A percentile compares a stretch with the other conserved stretches of the same genome.
phyloP scores from a whole-genome alignment of 2,888 invertebrate species.

The Cybosia mesomella region DNA sequence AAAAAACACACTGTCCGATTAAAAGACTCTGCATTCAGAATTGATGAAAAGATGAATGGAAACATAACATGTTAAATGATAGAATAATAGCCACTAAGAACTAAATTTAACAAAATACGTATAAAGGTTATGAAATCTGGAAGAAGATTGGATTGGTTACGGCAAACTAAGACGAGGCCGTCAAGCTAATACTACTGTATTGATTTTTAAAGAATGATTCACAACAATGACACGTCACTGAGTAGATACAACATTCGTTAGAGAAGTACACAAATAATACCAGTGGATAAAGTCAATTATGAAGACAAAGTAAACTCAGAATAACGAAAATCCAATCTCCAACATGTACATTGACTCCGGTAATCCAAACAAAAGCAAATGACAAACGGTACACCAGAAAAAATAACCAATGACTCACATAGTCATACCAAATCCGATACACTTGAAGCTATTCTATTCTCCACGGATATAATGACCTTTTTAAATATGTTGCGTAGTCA shows the following conservation, averaged over 20 bases:
- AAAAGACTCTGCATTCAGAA: slow-evolving; percentile 13
- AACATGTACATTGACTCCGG: slow-evolving; percentile 40
- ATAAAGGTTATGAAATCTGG: neutral
- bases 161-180: too few relatives aligned
- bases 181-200: too few relatives aligned
- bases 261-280: neutral
- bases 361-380: slow-evolving; percentile 54
- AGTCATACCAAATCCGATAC: slow-evolving; percentile 53
- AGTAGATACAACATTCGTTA: neutral
- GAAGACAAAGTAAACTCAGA: slow-evolving; percentile 3
- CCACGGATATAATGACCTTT: slow-evolving; percentile 44
- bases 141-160: neutral
- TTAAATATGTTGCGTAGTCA: slow-evolving; percentile 60
- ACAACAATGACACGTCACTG: neutral
- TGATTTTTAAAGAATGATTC: neutral
- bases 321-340: slow-evolving; percentile 15
- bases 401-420: slow-evolving; percentile 49
- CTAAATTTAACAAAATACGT: neutral
- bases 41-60: slow-evolving; percentile 16
- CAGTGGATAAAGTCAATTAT: neutral
- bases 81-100: neutral
- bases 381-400: slow-evolving; percentile 67
- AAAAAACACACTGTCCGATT: slow-evolving; percentile 28
- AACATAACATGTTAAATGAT: slow-evolving; percentile 11
- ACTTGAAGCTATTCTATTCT: slow-evolving; percentile 26